Evolutionary conservation across 2,113 vertebrate species (phyloP), one percentile per base, ranked within the genome.

Genomic region (Isurus oxyrinchus): DNA sequence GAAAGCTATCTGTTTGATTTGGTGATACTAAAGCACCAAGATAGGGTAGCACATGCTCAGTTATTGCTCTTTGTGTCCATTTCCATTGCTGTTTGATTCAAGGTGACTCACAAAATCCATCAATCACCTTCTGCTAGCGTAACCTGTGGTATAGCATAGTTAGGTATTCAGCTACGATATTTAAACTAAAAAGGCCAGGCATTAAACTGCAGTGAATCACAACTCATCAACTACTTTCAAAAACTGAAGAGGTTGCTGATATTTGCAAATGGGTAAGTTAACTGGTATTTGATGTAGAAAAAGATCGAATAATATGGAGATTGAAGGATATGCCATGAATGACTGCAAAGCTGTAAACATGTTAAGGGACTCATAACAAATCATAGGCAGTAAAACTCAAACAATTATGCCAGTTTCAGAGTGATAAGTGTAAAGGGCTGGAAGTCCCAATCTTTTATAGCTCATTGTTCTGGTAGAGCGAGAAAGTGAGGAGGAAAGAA

Each of bases 51-150:
- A 96, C 16, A 97, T 98, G 98, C 98, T 97, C 98, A 98, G 98
- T 97, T 98, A 97, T 97, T 87, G 97, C 97, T 97, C 97, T 97
- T 97, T 97, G 97, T 97, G 97, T 97, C 97, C 97, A 96, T 97
- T 97, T 98, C 98, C 97, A 97, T 98, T 97, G 97, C 96, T 96
- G 97, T 98, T 98, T 98, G 97, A 98, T 98, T 98, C 98, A 96
- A 96, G 96, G 97, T 96, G 97, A 98, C 97, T 98, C 97, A 97
- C 98, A 98, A 97, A 97, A 96, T 98, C 98, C 97, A 97, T 98
- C 98, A 98, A 97, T 98, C 98, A 98, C 97, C 96, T 97, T 96
- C 97, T 97, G 97, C 97, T 97, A 97, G 96, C 13, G 44, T 72
- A 66, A 72, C 67, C 66, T 76, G 44, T 35, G 4, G 25, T 55